These are phyloP conservation scores for Stichopus horrens DNA, from an alignment of 53 echinoderm and acorn worm genomes.

Conservation along the genomic window DNA sequence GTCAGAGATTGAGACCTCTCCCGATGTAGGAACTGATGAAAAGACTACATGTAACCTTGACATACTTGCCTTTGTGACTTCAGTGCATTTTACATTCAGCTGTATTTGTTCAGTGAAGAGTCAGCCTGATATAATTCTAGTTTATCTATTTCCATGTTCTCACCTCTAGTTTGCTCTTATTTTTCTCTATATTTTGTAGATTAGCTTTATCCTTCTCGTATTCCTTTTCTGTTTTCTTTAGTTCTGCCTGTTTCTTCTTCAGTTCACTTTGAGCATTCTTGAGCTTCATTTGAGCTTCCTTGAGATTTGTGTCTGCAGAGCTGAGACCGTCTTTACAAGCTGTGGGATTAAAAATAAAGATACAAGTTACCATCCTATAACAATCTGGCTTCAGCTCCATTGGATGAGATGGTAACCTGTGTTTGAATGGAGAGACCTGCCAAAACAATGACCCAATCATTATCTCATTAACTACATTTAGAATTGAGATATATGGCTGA, in stretches of 20 bases:
- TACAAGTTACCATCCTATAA: background rate
- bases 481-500: too few species aligned
- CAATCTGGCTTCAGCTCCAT: too few species aligned
- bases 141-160: too few species aligned
- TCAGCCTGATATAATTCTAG: background rate
- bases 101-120: background rate
- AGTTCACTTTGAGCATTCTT: conserved; percentile 83
- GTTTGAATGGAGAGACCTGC: too few species aligned
- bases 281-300: conserved; percentile 92
- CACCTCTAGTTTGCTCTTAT: conserved; percentile 88
- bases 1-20: too few species aligned
- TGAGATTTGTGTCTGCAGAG: conserved; percentile 79
- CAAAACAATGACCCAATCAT: too few species aligned
- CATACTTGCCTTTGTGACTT: background rate
- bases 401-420: too few species aligned
- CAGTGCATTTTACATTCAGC: background rate
- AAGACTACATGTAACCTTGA: too few species aligned
- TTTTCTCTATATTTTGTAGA: conserved; percentile 75
- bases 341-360: conserved; percentile 6
- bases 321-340: conserved; percentile 89
- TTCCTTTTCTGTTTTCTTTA: conserved; percentile 96
- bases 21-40: too few species aligned
- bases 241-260: conserved; percentile 90
- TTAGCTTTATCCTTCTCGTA: conserved; percentile 82
- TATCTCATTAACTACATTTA: too few species aligned